Evolutionary conservation across 1,140 invertebrate species (phyloP).

Genomic region (Medauroidea extradentata): DNA sequence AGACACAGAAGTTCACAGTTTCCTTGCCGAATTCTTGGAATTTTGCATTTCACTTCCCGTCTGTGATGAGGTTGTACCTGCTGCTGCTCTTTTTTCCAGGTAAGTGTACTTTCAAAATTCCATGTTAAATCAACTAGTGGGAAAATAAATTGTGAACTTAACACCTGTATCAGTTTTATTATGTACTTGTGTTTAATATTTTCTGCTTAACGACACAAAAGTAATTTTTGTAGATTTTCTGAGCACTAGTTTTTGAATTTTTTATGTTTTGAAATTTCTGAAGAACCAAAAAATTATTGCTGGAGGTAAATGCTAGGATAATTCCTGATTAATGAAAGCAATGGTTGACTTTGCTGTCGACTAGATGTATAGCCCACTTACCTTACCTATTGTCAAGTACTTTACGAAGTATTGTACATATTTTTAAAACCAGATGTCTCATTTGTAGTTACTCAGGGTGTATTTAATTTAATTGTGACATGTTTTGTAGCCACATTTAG

Average conservation of each 20-base stretch:
- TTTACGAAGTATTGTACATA: no score
- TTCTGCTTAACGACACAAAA: not conserved
- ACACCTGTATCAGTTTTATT: conserved; percentile 6
- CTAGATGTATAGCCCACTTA: no score
- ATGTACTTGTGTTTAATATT: not conserved
- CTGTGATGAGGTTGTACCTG: conserved; percentile 72
- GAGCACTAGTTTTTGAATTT: not conserved
- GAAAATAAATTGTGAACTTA: conserved; percentile 4
- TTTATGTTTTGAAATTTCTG: no score
- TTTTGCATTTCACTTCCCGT: conserved; percentile 80
- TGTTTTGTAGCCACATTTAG: no score
- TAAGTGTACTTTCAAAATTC: conserved; percentile 4
- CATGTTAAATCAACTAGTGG: not conserved
- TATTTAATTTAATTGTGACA: no score
- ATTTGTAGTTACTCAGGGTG: no score
- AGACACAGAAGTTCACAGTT: conserved; percentile 71
- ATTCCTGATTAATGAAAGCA: no score
- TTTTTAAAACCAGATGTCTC: no score
- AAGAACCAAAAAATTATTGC: no score
- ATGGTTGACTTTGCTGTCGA: no score
- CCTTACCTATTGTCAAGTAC: no score
- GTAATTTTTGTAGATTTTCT: conserved; percentile 11
- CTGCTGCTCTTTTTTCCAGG: conserved; percentile 68
- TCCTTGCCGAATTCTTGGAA: conserved; percentile 80
- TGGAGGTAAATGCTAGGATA: no score